Conservation (phyloP, 2,113 vertebrate species). For the Ursus arctos region DNA sequence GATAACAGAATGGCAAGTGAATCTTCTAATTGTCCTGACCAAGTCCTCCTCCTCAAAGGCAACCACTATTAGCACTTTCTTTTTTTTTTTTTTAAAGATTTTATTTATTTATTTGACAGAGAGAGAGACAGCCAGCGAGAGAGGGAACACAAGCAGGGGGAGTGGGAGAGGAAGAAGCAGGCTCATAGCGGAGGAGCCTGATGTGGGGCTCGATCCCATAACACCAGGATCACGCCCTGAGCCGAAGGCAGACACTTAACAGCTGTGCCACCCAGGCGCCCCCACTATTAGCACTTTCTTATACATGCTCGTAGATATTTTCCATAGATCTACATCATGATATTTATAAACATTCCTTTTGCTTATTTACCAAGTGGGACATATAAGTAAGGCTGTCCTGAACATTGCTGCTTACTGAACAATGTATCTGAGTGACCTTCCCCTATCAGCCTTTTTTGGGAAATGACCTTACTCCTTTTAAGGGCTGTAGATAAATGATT, state of each 20-base stretch:
- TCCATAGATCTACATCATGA: background rate
- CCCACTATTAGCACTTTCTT: background rate
- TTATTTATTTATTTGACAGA: too few relatives aligned
- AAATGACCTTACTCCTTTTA: background rate
- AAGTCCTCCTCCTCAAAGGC: background rate
- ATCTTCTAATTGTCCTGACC: background rate
- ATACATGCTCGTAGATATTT: background rate
- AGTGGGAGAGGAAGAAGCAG: too few relatives aligned
- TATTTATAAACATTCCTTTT: background rate
- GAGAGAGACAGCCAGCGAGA: too few relatives aligned
- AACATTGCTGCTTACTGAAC: background rate
- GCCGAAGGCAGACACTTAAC: too few relatives aligned
- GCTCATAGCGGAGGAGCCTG: too few relatives aligned
- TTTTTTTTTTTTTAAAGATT: too few relatives aligned
- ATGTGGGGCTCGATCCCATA: too few relatives aligned
- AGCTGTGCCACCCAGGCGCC: too few relatives aligned
- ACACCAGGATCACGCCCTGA: too few relatives aligned
- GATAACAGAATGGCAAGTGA: slow-evolving; percentile 1
- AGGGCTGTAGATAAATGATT: background rate
- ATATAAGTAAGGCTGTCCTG: background rate
- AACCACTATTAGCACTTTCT: background rate
- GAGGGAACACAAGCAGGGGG: too few relatives aligned
- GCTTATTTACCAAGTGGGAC: background rate
- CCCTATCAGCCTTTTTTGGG: background rate
- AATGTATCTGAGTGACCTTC: background rate